Evolutionary conservation across 1,140 invertebrate species (phyloP), one percentile per base, ranked within the genome.

Genomic region (Drosophila micromelanica): DNA sequence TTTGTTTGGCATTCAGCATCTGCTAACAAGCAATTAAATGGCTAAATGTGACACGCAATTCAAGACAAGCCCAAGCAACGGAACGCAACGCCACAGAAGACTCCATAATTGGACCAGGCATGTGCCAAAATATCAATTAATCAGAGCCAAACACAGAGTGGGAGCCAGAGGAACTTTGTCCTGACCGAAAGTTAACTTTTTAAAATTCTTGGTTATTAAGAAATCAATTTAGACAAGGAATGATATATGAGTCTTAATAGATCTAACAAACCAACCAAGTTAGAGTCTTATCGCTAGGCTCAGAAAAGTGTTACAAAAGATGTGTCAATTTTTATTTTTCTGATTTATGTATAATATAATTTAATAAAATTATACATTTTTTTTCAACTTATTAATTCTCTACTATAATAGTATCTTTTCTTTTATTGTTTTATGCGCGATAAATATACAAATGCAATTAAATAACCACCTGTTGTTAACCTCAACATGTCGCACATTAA

Each of bases 1-100:
- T 78, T 78, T 85, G 73, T 85, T 84, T 79, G 80, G 57, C 80
- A 73, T 85, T 85, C 67, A 62, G n/a, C 59, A 57, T 69, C 73
- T 69, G 60, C 64, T 87, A 87, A 79, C 76, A 87, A 82, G 64
- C 84, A 87, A 87, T 79, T 87, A 72, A 65, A 78, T 64, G 64
- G 61, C 59, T 65, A 71, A 74, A 84, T 84, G 61, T 61, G 80
- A 62, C 76, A 87, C 76, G 67, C 78, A 73, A 78, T 40, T 30
- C 38, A 67, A 35, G 17, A 15, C 42, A 11, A 45, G 2, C 42
- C 67, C 15, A 40, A 6, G 4, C 13, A 20, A 30, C 20, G 59
- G 30, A 64, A 49, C 55, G 61, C 46, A 49, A 45, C 35, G 52
- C 23, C 40, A 17, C 5, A 27, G 54, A 59, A 23, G 32, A 52